Base-by-base conservation (phyloP, 2,888 invertebrate genomes). In the Agelastica alni region DNA sequence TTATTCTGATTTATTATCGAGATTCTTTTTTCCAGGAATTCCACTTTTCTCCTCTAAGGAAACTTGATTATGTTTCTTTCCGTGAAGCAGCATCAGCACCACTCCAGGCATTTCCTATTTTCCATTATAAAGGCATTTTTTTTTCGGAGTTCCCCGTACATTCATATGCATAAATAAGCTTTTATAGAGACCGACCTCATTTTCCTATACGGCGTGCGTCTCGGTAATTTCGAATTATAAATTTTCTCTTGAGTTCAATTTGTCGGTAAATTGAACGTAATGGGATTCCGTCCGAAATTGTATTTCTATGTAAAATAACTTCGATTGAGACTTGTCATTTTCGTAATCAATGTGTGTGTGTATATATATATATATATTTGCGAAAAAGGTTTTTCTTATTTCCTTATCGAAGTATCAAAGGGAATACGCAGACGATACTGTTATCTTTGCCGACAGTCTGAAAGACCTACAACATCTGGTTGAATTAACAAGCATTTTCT, bases 261-360 rank as follows among this genome's bases (percentile, higher is more conserved):
- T 64, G 62, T 63, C 65, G 61, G 63, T 62, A 65, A 66, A 66
- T 64, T 62, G 63, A 57, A 61, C 53, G 63, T 63, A 64, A 66
- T 65, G 54, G 60, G 60, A 63, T 64, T 63, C 58, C 54, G 41
- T 58, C 64, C 60, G 58, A 66, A 65, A 63, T 63, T 62, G 62
- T 60, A 66, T 65, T 66, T 63, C 52, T 63, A 66, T 64, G 64
- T 61, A 66, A 66, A 65, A 46, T 51, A 42, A 45, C 39, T 51
- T 63, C 59, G 61, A 62, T 61, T 60, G 60, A 51, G 57, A 57
- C 58, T 52, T 41, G 59, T 53, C 60, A 55, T 63, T 59, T 56
- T 34, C 42, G 56, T 55, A 63, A 62, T 59, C 58, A 60, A 61
- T 63, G 51, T 56, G 56, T 53, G 55, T 55, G 56, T n/a, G n/a